phyloP scores from a whole-genome alignment of 2,113 vertebrate genomes.

The Hippocampus guttulatus region DNA sequence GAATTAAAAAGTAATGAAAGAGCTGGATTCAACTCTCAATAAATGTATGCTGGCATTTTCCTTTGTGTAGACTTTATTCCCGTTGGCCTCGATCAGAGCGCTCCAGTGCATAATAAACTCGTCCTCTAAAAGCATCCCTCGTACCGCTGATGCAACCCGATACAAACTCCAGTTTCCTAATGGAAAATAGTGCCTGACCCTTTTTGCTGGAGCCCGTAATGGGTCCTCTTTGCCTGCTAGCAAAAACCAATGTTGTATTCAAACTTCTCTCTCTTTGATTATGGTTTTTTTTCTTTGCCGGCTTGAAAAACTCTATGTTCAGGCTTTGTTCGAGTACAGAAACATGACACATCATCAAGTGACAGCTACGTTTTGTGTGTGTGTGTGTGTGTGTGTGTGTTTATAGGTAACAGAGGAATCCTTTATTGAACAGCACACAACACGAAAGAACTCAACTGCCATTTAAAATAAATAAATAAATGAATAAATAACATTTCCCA shows the following conservation, averaged over 20 bases:
- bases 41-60: conserved; percentile 6
- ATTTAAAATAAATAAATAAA: too few species aligned
- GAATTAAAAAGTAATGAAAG: conserved; percentile 3
- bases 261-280: conserved; percentile 33
- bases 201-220: conserved; percentile 51
- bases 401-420: too few species aligned
- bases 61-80: conserved; percentile 30
- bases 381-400: too few species aligned
- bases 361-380: not conserved
- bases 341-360: conserved; percentile 6
- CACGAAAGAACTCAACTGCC: too few species aligned
- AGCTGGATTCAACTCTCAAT: not conserved
- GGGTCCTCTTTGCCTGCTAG: conserved; percentile 51
- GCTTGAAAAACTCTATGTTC: conserved; percentile 9
- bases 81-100: conserved; percentile 32
- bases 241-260: conserved; percentile 64
- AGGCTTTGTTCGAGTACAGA: conserved; percentile 20
- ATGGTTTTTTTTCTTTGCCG: conserved; percentile 21
- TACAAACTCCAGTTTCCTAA: conserved; percentile 53
- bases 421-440: too few species aligned
- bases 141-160: conserved; percentile 21
- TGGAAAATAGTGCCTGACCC: conserved; percentile 67
- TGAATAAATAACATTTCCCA: too few species aligned
- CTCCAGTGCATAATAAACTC: conserved; percentile 44
- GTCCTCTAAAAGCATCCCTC: conserved; percentile 49